Conservation (phyloP, 2,888 invertebrate species). For the Drosophila birchii region DNA sequence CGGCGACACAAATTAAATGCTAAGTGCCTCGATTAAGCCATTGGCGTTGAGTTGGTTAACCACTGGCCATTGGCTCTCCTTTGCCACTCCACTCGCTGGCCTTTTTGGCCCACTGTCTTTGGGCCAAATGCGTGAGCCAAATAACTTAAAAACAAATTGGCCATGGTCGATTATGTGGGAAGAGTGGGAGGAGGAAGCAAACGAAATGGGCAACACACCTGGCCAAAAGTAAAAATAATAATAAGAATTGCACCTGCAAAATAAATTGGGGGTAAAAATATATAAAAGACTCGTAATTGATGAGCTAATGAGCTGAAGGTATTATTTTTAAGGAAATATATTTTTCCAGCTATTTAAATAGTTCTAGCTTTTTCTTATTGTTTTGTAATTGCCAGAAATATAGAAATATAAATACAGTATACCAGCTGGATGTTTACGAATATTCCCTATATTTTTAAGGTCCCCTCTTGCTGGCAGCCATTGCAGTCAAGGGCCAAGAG, state of each 20-base stretch:
- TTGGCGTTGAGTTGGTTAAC: constrained; percentile 50
- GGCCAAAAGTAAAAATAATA: background rate
- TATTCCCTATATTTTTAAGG: constrained; percentile 61
- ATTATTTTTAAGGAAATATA: background rate
- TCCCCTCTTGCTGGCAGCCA: constrained; percentile 79
- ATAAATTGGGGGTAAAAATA: background rate
- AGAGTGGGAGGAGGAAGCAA: constrained; percentile 13
- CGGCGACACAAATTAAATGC: constrained; percentile 67
- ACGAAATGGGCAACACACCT: constrained; percentile 5
- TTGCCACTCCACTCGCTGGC: constrained; percentile 10
- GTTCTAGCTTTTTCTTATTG: no score
- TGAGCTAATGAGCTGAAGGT: background rate
- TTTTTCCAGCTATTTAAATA: no score
- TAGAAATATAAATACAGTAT: no score
- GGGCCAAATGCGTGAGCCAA: constrained; percentile 65
- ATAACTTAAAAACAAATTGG: constrained; percentile 54
- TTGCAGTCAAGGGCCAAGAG: constrained; percentile 83
- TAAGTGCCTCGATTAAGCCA: constrained; percentile 72
- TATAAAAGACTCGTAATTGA: background rate
- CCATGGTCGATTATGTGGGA: constrained; percentile 33
- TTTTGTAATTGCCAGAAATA: no score
- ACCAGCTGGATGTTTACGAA: no score
- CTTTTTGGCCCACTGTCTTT: constrained; percentile 38
- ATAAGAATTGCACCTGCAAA: constrained; percentile 26
- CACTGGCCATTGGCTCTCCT: constrained; percentile 13